phyloP scores from a whole-genome alignment of 2,888 invertebrate genomes.

The Athrips mouffetella region DNA sequence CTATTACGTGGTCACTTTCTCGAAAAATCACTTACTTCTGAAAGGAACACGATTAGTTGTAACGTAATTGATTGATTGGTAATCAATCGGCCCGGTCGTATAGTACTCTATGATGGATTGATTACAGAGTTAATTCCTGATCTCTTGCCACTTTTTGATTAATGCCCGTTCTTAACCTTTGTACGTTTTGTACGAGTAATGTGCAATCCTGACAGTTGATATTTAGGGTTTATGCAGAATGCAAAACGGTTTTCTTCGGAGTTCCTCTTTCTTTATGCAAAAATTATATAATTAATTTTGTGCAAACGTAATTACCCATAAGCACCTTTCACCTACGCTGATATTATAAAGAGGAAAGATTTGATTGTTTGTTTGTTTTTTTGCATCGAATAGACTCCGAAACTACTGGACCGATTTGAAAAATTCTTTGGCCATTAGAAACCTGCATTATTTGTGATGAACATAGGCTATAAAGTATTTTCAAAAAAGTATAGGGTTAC shows the following conservation, averaged over 20 bases:
- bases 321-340: too few species aligned
- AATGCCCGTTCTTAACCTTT: conserved; percentile 13
- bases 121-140: conserved; percentile 12
- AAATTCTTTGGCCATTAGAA: too few species aligned
- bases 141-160: conserved; percentile 11
- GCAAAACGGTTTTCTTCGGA: not conserved
- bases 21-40: conserved; percentile 38
- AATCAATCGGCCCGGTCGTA: conserved; percentile 30
- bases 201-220: conserved; percentile 2
- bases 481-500: too few species aligned
- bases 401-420: too few species aligned
- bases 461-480: too few species aligned
- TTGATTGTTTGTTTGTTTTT: too few species aligned
- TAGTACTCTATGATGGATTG: conserved; percentile 25
- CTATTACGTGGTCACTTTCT: conserved; percentile 43
- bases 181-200: not conserved
- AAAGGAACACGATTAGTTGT: conserved; percentile 36
- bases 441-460: too few species aligned
- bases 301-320: too few species aligned
- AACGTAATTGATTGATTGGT: conserved; percentile 50
- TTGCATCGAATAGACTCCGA: too few species aligned
- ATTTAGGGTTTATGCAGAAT: not conserved
- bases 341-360: too few species aligned
- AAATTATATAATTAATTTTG: too few species aligned
- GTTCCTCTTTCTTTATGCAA: too few species aligned